Base-by-base conservation (phyloP, 2,113 vertebrate genomes). In the Carassius carassius region DNA sequence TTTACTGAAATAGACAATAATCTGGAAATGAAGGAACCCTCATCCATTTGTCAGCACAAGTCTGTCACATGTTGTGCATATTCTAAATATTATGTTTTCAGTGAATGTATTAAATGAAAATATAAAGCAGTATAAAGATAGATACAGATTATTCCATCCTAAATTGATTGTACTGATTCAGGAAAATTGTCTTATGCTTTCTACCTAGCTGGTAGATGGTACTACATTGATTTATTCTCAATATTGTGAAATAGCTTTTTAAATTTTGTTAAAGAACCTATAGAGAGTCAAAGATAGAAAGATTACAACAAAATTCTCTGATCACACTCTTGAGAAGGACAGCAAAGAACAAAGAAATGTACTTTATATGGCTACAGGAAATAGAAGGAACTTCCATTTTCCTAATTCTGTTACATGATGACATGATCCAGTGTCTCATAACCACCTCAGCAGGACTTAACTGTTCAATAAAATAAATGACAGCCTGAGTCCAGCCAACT, bases 341-440 rank as follows among this genome's bases (percentile, higher is more conserved):
- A 29, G 37, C 69, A 60, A 54, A 37, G 3, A 25, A 73, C 3
- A 16, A 29, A 60, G n/a, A 62, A 37, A 56, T 2, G 41, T 44
- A 60, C 32, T 62, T 11, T 62, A 54, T 67, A 51, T 72, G 19
- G 54, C 17, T 25, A 13, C 35, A 35, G 81, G 35, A 83, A 25
- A 25, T 44, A 74, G 14, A 74, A 73, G 25, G 54, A 54, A 29
- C 70, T 63, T 58, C 37, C 69, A 83, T 54, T 41, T 63, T 83
- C 54, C 21, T 49, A 73, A 58, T 37, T 58, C 17, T 69, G 62
- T 69, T 81, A 41, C 44, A 70, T 21, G 44, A 56, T 44, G 13
- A 62, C 69, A 62, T 44, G 51, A 60, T 56, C 35, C 81, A 83
- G 70, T 56, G 81, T 75, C 54, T 56, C 67, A 58, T 47, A 83